phyloP scores from a whole-genome alignment of 2,888 invertebrate genomes.

The Camponotus fellah region DNA sequence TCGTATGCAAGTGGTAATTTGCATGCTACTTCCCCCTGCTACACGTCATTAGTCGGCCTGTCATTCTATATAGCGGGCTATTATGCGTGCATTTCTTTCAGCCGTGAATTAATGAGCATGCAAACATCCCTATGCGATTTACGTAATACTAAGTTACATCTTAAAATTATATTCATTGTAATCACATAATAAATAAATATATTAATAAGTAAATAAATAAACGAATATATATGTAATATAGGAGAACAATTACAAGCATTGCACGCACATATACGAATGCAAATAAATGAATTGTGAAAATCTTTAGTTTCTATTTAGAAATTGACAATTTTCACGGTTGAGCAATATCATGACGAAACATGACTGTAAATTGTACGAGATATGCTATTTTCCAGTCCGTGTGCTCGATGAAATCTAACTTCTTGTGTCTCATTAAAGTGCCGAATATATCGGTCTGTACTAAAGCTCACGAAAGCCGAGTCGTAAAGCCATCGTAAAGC shows the following conservation, averaged over 20 bases:
- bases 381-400: background rate
- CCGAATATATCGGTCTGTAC: slow-evolving; percentile 18
- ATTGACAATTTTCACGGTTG: background rate
- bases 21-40: slow-evolving; percentile 45
- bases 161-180: background rate
- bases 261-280: background rate
- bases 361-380: slow-evolving; percentile 18
- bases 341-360: slow-evolving; percentile 18
- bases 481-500: slow-evolving; percentile 32
- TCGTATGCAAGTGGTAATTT: slow-evolving; percentile 52
- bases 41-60: slow-evolving; percentile 41
- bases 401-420: background rate
- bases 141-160: background rate
- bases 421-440: slow-evolving; percentile 30
- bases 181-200: background rate
- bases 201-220: too few relatives aligned
- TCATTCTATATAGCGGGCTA: slow-evolving; percentile 39
- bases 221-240: background rate
- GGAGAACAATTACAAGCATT: background rate
- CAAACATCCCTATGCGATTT: slow-evolving; percentile 7
- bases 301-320: background rate
- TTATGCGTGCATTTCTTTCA: slow-evolving; percentile 48
- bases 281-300: background rate
- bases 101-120: slow-evolving; percentile 28
- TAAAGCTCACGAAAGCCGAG: slow-evolving; percentile 7